Conservation (phyloP, 2,113 vertebrate species). For the Progne subis region DNA sequence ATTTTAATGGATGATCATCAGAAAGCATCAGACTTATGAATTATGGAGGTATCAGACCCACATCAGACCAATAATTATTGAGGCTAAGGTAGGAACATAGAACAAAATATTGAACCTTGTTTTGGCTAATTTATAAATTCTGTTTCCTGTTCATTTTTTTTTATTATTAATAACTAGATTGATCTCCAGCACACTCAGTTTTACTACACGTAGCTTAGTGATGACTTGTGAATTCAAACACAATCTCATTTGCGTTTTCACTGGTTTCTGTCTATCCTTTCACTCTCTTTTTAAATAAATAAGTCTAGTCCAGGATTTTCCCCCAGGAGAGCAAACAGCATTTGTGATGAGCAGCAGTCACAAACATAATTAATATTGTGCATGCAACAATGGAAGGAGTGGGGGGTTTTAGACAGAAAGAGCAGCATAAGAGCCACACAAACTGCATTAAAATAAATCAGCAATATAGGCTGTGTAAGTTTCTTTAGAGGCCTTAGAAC, state of each 20-base stretch:
- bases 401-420: not conserved
- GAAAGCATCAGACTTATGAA: not conserved
- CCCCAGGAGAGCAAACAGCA: not conserved
- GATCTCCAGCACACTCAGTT: not conserved
- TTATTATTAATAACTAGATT: not conserved
- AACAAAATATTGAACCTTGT: not conserved
- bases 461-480: fast-evolving
- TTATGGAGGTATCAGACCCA: not conserved
- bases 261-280: not conserved
- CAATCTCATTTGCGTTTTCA: not conserved
- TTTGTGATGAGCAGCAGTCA: not conserved
- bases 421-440: not conserved
- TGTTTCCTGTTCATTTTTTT: not conserved
- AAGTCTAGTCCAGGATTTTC: not conserved
- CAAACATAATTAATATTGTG: not conserved
- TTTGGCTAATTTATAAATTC: not conserved
- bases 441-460: not conserved
- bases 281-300: not conserved
- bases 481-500: not conserved
- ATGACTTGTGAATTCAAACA: not conserved
- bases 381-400: not conserved
- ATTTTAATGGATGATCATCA: not conserved
- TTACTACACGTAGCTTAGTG: not conserved
- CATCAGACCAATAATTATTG: not conserved
- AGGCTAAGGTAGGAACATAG: not conserved